Evolutionary conservation across 2,113 vertebrate species (phyloP).

Genomic region (Accipiter cooperii): DNA sequence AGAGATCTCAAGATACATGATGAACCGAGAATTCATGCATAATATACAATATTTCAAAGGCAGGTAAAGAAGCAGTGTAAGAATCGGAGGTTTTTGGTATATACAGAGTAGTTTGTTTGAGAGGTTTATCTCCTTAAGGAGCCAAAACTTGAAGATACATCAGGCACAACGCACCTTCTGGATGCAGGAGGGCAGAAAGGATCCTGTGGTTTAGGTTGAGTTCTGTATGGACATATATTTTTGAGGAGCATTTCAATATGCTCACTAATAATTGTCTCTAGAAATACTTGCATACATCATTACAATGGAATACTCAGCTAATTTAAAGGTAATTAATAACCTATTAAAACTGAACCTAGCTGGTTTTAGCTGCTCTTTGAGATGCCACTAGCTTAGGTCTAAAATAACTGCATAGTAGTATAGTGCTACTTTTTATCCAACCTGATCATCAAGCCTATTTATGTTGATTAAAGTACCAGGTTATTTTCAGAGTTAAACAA

Average conservation of each 20-base stretch:
- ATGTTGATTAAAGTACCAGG: neutral
- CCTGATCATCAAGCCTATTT: neutral
- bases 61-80: neutral
- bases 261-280: neutral
- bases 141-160: neutral
- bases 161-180: neutral
- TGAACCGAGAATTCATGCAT: slow-evolving; percentile 29
- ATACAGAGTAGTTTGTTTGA: neutral
- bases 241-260: neutral
- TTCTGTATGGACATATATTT: neutral
- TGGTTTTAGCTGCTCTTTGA: neutral
- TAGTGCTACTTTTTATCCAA: neutral
- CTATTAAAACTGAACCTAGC: neutral
- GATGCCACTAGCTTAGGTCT: neutral
- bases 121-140: neutral
- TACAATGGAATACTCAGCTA: neutral
- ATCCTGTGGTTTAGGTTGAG: neutral
- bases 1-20: slow-evolving; percentile 33
- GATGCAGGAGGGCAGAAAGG: neutral
- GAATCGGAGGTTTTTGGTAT: neutral
- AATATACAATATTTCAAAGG: slow-evolving; percentile 43
- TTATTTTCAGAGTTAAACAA: neutral
- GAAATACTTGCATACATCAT: neutral
- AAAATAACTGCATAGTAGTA: neutral
- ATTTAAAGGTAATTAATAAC: neutral